Evolutionary conservation across 2,113 vertebrate species (phyloP).

Genomic region (Neofelis nebulosa): DNA sequence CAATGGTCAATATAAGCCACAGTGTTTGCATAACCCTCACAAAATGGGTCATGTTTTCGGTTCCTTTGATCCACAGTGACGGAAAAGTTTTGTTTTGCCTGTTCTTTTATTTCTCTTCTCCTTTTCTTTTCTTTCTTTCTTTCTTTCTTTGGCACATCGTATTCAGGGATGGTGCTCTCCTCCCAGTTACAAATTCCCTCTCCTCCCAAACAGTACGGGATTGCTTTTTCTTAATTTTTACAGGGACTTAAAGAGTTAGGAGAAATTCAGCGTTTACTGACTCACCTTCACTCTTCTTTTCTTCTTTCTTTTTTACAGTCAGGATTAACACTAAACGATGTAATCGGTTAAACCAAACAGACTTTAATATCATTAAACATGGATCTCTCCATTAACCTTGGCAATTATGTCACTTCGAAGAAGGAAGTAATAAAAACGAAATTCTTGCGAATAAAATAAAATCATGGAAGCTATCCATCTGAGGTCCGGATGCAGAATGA

Average conservation of each 20-base stretch:
- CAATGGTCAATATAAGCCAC: neutral
- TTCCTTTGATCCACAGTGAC: conserved; percentile 25
- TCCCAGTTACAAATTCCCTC: neutral
- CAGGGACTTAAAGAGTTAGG: neutral
- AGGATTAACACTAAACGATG: conserved; percentile 19
- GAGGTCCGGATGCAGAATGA: neutral
- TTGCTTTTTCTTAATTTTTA: conserved; percentile 46
- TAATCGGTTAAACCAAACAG: conserved; percentile 45
- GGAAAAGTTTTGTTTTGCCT: neutral
- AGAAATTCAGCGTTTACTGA: neutral
- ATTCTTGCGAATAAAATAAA: conserved; percentile 57
- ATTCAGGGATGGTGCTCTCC: neutral
- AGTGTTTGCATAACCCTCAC: conserved; percentile 11
- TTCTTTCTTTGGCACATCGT: neutral
- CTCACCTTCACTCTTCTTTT: neutral
- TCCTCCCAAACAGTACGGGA: neutral
- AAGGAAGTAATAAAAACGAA: conserved; percentile 68
- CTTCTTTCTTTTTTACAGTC: neutral
- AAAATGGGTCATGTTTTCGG: conserved; percentile 39
- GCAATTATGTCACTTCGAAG: conserved; percentile 31
- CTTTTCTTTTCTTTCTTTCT: neutral
- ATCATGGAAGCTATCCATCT: conserved; percentile 26
- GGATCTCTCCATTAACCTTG: conserved; percentile 40
- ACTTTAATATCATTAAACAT: neutral
- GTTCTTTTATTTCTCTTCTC: neutral